Base-by-base conservation (phyloP, 2,113 vertebrate genomes). In the Martes martes region DNA sequence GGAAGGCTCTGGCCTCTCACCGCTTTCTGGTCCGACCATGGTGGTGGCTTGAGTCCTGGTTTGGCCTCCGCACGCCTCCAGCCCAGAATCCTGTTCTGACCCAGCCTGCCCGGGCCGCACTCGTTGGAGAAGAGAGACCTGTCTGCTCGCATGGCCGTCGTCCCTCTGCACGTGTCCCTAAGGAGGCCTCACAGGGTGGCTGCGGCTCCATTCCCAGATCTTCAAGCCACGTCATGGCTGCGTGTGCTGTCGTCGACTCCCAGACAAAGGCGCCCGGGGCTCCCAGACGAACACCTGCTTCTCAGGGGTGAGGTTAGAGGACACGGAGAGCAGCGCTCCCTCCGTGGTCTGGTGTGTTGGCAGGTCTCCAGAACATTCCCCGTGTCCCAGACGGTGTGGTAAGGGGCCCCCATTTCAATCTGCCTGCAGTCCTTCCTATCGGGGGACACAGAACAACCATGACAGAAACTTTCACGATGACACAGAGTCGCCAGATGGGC, bases 221-320 rank as follows among this genome's bases (percentile, higher is more conserved):
- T 45, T 45, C 42, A 5, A 28, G 73, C 31, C 26, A 15, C 7
- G 14, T 28, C 24, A 16, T 16, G 24, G 47, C 42, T 1, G 10
- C 1, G 1, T 1, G 42, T 45, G 73, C 24, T 28, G 3, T 14
- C 3, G 0, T 28, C 7, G 4, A 9, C 4, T 28, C 14, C 73
- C 42, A 45, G 42, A 42, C 42, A 28, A 9, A 7, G 1, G 14
- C 42, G 16, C 73, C 24, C 11, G 1, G 42, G 14, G 7, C 39
- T 31, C 73, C 7, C 2, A 9, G 73, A 76, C 6, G 15, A 16
- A 16, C 5, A 39, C 42, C 73, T 4, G 73, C 26, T 76, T 42
- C 73, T 47, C 14, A 2, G 15, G 42, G 26, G 73, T 16, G 42
- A 31, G 73, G 42, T 28, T 9, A 8, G 13, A 26, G 39, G 73